A percentile compares a stretch with the other conserved stretches of the same genome.
Evolutionary conservation across 2,113 vertebrate genomes (phyloP).

Genomic region (Ictalurus punctatus): DNA sequence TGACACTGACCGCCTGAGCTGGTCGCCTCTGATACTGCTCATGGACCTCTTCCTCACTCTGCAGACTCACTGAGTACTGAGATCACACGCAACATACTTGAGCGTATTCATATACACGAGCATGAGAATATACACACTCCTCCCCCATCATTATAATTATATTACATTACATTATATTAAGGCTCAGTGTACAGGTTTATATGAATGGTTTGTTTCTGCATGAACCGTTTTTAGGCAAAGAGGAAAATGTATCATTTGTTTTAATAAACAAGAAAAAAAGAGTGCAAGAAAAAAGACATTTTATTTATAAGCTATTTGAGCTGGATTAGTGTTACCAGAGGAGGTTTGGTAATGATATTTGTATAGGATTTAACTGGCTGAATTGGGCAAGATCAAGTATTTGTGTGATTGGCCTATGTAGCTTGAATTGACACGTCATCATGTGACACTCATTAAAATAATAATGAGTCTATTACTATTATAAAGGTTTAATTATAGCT

Average conservation of each 20-base stretch:
- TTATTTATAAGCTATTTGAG: background rate
- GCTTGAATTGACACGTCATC: background rate
- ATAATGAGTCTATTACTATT: background rate
- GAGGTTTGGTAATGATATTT: background rate
- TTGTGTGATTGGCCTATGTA: background rate
- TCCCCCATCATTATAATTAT: background rate
- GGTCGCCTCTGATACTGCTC: constrained; percentile 84
- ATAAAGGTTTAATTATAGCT: background rate
- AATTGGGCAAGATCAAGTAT: background rate
- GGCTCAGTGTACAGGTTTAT: background rate
- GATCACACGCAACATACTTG: background rate
- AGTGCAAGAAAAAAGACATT: background rate
- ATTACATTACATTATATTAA: background rate
- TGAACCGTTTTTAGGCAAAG: background rate
- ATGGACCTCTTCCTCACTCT: constrained; percentile 91
- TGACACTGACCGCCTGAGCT: constrained; percentile 78
- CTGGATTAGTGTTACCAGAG: background rate
- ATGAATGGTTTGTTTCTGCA: background rate
- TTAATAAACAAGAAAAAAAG: background rate
- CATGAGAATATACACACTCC: background rate
- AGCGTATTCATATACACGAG: constrained; percentile 1
- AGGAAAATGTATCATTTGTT: background rate
- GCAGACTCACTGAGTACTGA: constrained; percentile 94
- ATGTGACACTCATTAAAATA: background rate
- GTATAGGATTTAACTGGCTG: background rate